Evolutionary conservation across 2,797 vertebrate species (phyloP).

Genomic region (Thamnophis elegans): DNA sequence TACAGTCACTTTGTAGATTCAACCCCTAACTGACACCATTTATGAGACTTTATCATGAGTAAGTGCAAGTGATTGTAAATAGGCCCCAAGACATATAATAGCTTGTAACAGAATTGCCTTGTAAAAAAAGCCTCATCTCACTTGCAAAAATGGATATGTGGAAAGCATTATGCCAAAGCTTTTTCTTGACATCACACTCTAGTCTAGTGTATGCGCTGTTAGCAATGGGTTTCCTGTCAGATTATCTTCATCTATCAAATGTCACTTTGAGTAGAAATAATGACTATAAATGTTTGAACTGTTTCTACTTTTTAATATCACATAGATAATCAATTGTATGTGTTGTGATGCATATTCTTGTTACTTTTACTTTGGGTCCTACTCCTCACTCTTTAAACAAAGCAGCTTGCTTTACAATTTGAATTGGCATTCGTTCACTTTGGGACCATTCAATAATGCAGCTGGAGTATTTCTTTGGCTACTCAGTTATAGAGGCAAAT

Average conservation of each 20-base stretch:
- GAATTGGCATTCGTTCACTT: background rate
- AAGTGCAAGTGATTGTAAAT: background rate
- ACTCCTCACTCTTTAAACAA: background rate
- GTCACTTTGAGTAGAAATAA: background rate
- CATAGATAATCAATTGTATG: background rate
- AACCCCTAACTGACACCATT: background rate
- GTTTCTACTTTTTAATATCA: background rate
- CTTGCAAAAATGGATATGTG: background rate
- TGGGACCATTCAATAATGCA: background rate
- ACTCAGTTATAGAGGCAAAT: background rate
- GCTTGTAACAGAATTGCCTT: background rate
- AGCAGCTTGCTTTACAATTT: background rate
- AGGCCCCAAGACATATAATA: background rate
- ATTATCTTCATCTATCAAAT: background rate
- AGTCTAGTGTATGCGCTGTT: background rate
- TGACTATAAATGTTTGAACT: background rate
- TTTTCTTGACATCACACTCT: background rate
- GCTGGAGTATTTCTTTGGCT: background rate
- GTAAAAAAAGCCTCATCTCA: background rate
- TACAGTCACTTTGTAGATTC: background rate
- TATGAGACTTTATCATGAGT: background rate
- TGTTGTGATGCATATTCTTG: background rate
- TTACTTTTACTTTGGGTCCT: background rate
- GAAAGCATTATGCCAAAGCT: background rate
- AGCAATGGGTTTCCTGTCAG: background rate